Conservation (phyloP, 37 sponge, comb jelly and placozoan species). For the Amphimedon queenslandica region DNA sequence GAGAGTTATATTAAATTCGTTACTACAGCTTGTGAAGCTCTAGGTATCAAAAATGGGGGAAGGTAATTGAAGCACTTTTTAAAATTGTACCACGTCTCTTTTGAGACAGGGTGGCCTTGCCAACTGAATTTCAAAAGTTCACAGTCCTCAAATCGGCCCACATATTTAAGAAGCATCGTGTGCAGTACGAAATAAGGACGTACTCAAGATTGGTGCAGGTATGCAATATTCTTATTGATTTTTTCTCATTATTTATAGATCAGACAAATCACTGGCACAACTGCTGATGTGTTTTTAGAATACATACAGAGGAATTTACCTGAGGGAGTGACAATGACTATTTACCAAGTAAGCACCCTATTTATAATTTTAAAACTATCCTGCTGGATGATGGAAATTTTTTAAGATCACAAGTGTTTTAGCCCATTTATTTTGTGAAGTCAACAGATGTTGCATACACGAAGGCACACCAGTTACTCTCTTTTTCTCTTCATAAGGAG, state of each 20-base stretch:
- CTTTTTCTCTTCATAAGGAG: too few relatives aligned
- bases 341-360: conserved; percentile 66
- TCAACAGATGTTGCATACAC: too few relatives aligned
- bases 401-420: too few relatives aligned
- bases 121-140: conserved; percentile 71
- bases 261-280: conserved; percentile 83
- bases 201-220: conserved; percentile 79
- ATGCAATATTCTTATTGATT: background rate
- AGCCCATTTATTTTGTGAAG: too few relatives aligned
- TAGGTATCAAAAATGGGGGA: conserved; percentile 67
- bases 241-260: conserved; percentile 20
- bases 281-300: conserved; percentile 84
- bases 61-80: conserved; percentile 3
- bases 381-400: too few relatives aligned
- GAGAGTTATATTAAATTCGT: conserved; percentile 84
- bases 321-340: conserved; percentile 82
- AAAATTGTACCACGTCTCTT: background rate
- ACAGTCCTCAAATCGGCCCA: conserved; percentile 88
- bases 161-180: conserved; percentile 91
- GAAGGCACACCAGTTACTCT: too few relatives aligned
- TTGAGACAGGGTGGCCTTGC: conserved; percentile 58
- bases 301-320: conserved; percentile 91
- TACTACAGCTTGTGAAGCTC: conserved; percentile 60
- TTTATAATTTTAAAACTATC: too few relatives aligned
- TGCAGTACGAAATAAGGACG: conserved; percentile 85